phyloP scores from a whole-genome alignment of 1,140 invertebrate species.

The Eurosta solidaginis region DNA sequence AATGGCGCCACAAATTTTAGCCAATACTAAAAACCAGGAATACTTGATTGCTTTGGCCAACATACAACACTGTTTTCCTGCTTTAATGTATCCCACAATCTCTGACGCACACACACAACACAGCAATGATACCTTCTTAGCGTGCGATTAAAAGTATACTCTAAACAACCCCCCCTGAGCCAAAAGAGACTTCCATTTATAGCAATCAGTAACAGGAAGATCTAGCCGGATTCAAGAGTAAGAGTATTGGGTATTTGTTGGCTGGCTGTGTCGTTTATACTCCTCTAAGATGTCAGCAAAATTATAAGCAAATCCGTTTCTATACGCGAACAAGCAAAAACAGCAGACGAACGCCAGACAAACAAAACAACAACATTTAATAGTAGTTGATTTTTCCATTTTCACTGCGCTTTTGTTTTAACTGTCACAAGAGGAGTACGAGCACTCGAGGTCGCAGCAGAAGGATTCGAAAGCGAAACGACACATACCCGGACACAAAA shows the following conservation, averaged over 20 bases:
- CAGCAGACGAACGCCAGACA: not conserved
- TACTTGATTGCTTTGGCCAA: not conserved
- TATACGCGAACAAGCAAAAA: not conserved
- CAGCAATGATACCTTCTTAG: not conserved
- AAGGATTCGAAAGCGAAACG: constrained; percentile 21
- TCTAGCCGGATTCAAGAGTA: not conserved
- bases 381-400: not conserved
- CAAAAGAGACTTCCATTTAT: not conserved
- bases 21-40: not conserved
- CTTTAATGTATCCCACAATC: not conserved
- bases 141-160: not conserved
- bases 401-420: not conserved
- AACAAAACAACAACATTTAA: constrained; percentile 7
- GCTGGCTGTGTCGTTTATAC: not conserved
- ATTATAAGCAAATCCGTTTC: constrained; percentile 26
- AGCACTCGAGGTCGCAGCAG: not conserved
- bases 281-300: constrained; percentile 3
- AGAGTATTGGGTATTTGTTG: not conserved
- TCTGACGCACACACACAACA: not conserved
- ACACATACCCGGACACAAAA: constrained; percentile 16
- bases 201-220: not conserved
- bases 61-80: not conserved
- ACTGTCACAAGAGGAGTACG: not conserved
- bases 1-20: not conserved
- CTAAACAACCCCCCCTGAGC: not conserved